These are phyloP conservation scores for Heliconius melpomene DNA, from an alignment of 1,140 invertebrate species.

Conservation along the genomic window DNA sequence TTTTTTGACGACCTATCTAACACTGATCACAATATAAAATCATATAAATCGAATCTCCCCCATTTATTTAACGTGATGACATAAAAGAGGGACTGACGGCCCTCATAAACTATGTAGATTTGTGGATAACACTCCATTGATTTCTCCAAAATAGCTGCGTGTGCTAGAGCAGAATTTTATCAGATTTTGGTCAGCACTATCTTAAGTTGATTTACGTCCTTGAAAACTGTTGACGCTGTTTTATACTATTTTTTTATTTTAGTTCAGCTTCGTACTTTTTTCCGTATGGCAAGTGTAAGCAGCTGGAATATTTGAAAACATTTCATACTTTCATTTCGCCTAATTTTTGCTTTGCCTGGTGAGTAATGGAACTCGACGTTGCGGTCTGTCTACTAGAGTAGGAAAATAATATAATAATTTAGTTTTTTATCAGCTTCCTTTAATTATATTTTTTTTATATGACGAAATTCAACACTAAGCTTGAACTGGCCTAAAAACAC, in stretches of 20 bases:
- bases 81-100: slow-evolving; percentile 27
- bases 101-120: slow-evolving; percentile 29
- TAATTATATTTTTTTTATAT: too few relatives aligned
- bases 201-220: neutral
- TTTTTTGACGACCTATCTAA: too few relatives aligned
- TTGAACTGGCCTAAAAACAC: too few relatives aligned
- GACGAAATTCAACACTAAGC: too few relatives aligned
- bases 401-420: too few relatives aligned
- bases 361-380: too few relatives aligned
- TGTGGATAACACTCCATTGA: slow-evolving; percentile 26
- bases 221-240: neutral
- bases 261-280: neutral
- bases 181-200: slow-evolving; percentile 9
- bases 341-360: too few relatives aligned
- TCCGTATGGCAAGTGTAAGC: too few relatives aligned
- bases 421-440: too few relatives aligned
- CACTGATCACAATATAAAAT: neutral
- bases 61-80: slow-evolving; percentile 30
- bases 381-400: too few relatives aligned
- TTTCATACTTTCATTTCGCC: too few relatives aligned
- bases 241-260: neutral
- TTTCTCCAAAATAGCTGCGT: neutral
- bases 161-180: neutral
- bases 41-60: slow-evolving; percentile 19
- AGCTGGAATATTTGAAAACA: too few relatives aligned